phyloP scores from a whole-genome alignment of 2,797 vertebrate genomes.

The Anabas testudineus region DNA sequence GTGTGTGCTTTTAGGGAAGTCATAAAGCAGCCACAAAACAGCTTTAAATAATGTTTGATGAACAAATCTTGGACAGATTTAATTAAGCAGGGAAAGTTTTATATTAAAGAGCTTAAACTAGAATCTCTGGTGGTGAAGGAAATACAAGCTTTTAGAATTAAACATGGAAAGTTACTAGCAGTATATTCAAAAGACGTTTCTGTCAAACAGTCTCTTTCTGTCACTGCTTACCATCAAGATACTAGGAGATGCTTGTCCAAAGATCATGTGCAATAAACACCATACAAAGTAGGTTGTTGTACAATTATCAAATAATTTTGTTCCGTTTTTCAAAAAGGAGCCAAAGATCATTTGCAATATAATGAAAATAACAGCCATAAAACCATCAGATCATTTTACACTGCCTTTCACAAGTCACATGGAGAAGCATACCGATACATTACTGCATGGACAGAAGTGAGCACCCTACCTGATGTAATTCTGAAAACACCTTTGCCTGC shows the following conservation, averaged over 20 bases:
- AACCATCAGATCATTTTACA: slow-evolving; percentile 33
- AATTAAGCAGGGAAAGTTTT: slow-evolving; percentile 5
- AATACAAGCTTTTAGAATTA: neutral
- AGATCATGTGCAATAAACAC: neutral
- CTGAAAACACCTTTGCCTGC: too few relatives aligned
- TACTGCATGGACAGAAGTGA: too few relatives aligned
- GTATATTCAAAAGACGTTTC: neutral
- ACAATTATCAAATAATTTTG: slow-evolving; percentile 11
- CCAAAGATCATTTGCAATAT: slow-evolving; percentile 58
- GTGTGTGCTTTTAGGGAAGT: neutral
- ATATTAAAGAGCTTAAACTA: slow-evolving; percentile 5
- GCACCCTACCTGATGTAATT: too few relatives aligned
- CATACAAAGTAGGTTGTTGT: neutral
- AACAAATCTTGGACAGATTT: slow-evolving; percentile 12
- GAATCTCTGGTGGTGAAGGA: neutral
- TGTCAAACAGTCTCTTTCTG: neutral
- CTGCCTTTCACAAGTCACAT: slow-evolving; percentile 36
- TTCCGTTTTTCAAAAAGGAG: slow-evolving; percentile 7
- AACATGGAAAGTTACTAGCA: neutral
- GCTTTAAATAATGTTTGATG: slow-evolving; percentile 27
- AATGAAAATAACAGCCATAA: slow-evolving; percentile 42
- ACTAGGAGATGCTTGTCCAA: neutral
- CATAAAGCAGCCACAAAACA: slow-evolving; percentile 28
- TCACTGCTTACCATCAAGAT: neutral
- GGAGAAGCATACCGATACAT: slow-evolving; percentile 9